These are phyloP conservation scores for Okapia johnstoni DNA, from an alignment of 2,113 vertebrate species.

Conservation along the genomic window DNA sequence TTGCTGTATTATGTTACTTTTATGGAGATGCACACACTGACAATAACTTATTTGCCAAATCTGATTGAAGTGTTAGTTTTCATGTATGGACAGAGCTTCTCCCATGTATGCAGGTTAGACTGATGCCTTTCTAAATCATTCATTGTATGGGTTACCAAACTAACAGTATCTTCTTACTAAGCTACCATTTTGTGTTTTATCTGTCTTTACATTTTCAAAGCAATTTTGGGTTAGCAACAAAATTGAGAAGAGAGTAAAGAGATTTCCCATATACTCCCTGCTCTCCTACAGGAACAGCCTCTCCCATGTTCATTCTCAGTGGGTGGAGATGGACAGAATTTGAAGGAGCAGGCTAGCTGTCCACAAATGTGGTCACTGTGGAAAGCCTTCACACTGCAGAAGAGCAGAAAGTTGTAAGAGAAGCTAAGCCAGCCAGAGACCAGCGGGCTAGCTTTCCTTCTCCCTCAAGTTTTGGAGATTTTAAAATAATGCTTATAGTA, in stretches of 20 bases:
- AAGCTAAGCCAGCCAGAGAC: background rate
- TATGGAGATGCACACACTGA: background rate
- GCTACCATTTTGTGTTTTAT: background rate
- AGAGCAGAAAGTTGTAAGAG: background rate
- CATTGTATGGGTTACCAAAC: background rate
- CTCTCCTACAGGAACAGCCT: background rate
- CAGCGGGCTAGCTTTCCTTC: background rate
- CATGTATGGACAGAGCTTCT: background rate
- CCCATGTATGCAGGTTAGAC: background rate
- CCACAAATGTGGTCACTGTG: background rate
- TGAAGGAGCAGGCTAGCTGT: background rate
- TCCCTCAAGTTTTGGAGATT: background rate
- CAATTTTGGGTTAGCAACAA: background rate
- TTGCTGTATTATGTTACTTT: background rate
- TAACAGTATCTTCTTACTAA: background rate
- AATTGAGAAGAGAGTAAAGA: background rate
- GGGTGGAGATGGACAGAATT: background rate
- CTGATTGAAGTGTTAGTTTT: background rate
- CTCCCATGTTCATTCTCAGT: background rate
- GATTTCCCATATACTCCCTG: background rate
- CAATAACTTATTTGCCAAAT: background rate
- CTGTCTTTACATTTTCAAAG: background rate
- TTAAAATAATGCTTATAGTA: background rate
- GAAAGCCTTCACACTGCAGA: background rate
- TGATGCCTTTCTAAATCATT: background rate